Conservation (phyloP, 1,140 invertebrate genomes). For the Apis cerana region DNA sequence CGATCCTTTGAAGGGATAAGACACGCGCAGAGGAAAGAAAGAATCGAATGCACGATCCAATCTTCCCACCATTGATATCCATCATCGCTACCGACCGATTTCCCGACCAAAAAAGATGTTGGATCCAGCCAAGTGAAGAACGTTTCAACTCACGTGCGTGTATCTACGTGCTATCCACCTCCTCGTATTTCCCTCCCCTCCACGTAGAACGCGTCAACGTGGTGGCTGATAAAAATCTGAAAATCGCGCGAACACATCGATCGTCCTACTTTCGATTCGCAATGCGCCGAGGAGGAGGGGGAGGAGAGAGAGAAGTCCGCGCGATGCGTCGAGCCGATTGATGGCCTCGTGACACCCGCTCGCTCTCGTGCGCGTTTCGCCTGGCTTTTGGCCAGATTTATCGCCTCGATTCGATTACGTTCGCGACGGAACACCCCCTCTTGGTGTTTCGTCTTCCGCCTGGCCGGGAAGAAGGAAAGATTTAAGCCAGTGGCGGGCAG, state of each 20-base stretch:
- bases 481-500: constrained; percentile 65
- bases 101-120: no score
- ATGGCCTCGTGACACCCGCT: constrained; percentile 41
- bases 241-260: constrained; percentile 46
- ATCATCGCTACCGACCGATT: no score
- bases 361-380: neutral
- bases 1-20: no score
- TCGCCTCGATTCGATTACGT: constrained; percentile 65
- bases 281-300: neutral
- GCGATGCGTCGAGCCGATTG: constrained; percentile 45
- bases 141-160: neutral
- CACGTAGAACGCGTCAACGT: neutral
- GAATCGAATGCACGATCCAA: no score
- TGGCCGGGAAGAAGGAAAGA: constrained; percentile 69
- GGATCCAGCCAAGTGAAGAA: no score
- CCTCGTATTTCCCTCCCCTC: no score
- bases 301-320: neutral
- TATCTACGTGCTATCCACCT: neutral
- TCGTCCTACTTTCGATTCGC: constrained; percentile 35
- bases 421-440: neutral
- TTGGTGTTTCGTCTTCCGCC: constrained; percentile 6
- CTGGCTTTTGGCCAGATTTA: constrained; percentile 57
- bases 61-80: no score
- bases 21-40: no score
- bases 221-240: constrained; percentile 19